Percentiles rank a stretch among this genome's conserved stretches.
phyloP scores from a whole-genome alignment of 2,888 invertebrate species.

The Ectobius pallidus region DNA sequence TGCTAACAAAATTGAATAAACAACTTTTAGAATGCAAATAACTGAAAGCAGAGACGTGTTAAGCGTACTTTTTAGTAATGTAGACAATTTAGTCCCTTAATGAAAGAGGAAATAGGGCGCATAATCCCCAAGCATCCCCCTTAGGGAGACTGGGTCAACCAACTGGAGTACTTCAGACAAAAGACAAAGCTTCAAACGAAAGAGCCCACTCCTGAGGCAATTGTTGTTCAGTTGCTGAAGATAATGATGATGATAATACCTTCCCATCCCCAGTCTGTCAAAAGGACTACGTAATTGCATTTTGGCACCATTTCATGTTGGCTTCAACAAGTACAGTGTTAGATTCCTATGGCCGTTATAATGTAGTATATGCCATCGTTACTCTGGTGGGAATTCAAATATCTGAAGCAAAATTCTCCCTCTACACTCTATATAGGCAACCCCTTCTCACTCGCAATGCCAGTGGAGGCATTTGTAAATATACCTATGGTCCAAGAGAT shows the following conservation, averaged over 20 bases:
- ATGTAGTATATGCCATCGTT: background rate
- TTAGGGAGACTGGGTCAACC: background rate
- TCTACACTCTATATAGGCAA: background rate
- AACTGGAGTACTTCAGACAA: too few species aligned
- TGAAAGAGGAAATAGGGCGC: background rate
- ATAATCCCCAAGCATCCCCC: background rate
- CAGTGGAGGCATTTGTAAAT: too few species aligned
- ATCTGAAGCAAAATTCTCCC: background rate
- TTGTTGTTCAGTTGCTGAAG: background rate
- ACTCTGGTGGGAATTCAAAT: background rate
- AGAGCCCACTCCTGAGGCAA: background rate
- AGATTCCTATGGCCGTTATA: background rate
- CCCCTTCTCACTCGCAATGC: too few species aligned
- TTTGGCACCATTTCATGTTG: conserved; percentile 7
- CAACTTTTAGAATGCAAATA: too few species aligned
- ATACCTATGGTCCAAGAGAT: too few species aligned
- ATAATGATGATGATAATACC: conserved; percentile 10
- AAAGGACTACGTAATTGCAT: background rate
- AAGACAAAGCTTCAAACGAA: conserved; percentile 9
- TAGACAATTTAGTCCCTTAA: background rate
- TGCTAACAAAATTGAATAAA: too few species aligned
- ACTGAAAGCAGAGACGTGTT: too few species aligned
- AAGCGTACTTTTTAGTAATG: background rate
- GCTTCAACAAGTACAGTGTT: conserved; percentile 7
- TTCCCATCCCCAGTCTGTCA: background rate